phyloP scores from a whole-genome alignment of 2,888 invertebrate species.

The Halocaridina rubra region DNA sequence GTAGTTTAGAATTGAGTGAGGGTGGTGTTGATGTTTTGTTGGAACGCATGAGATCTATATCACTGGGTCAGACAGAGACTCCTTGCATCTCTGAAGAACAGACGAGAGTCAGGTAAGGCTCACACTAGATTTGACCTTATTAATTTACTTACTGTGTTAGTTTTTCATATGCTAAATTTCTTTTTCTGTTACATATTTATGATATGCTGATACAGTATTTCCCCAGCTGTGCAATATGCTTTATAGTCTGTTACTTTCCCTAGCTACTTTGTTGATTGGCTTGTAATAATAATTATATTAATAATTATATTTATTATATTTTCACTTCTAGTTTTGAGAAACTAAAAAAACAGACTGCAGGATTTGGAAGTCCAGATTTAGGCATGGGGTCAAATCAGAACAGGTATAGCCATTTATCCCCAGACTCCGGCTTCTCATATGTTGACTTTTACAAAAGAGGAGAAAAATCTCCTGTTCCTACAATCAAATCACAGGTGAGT shows the following conservation, averaged over 20 bases:
- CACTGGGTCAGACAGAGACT: constrained; percentile 28
- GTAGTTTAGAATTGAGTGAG: constrained; percentile 46
- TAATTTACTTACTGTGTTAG: too few relatives aligned
- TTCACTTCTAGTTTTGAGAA: constrained; percentile 42
- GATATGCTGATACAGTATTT: too few relatives aligned
- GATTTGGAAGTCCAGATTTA: constrained; percentile 36
- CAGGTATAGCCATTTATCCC: constrained; percentile 47
- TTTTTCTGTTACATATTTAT: too few relatives aligned
- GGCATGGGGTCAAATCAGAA: not conserved
- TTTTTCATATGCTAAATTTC: too few relatives aligned
- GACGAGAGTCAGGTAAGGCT: constrained; percentile 45
- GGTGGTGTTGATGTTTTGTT: constrained; percentile 58
- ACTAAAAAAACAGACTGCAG: constrained; percentile 44
- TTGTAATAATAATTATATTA: not conserved
- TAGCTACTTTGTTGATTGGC: too few relatives aligned
- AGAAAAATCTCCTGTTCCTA: constrained; percentile 47
- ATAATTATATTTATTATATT: not conserved
- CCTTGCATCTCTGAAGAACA: constrained; percentile 45
- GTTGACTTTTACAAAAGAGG: constrained; percentile 61
- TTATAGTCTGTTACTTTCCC: too few relatives aligned
- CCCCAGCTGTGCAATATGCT: too few relatives aligned
- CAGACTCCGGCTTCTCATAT: constrained; percentile 57
- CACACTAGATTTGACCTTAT: too few relatives aligned
- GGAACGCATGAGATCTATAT: constrained; percentile 54
- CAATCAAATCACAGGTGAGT: constrained; percentile 58